These are phyloP conservation scores for Dasysyrphus tricinctus DNA, from an alignment of 2,888 invertebrate species.

Conservation along the genomic window DNA sequence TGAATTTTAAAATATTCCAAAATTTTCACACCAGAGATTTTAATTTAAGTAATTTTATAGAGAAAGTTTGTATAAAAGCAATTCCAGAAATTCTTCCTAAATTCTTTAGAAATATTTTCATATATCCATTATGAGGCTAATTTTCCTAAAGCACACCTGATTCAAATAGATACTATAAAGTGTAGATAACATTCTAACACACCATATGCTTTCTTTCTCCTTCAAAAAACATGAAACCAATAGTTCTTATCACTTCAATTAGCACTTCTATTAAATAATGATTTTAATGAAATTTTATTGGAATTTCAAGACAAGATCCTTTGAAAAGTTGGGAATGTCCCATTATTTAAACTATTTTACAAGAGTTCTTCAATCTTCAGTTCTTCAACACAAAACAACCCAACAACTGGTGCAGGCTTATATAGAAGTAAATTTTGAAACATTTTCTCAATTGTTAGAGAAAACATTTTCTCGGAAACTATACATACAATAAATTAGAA, in stretches of 20 bases:
- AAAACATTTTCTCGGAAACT: background rate
- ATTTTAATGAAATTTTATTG: conserved; percentile 10
- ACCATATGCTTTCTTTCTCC: background rate
- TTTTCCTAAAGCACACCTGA: no score
- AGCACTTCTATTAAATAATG: background rate
- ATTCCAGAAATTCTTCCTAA: background rate
- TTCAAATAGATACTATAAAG: no score
- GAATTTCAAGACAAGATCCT: background rate
- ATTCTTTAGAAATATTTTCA: background rate
- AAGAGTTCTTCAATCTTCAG: background rate
- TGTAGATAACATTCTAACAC: background rate
- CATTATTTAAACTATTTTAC: background rate
- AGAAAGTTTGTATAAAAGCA: no score
- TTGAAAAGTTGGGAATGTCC: background rate
- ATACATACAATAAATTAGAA: conserved; percentile 7
- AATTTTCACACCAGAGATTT: no score
- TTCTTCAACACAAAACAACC: no score
- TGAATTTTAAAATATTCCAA: no score
- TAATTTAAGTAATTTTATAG: no score
- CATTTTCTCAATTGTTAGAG: background rate
- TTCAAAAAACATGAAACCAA: background rate
- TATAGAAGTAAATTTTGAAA: background rate
- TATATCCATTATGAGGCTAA: background rate
- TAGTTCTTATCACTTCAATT: background rate
- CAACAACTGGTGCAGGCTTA: no score